These are phyloP conservation scores for Sorex maritimensis DNA, from an alignment of 2,797 vertebrate genomes.

Conservation along the genomic window DNA sequence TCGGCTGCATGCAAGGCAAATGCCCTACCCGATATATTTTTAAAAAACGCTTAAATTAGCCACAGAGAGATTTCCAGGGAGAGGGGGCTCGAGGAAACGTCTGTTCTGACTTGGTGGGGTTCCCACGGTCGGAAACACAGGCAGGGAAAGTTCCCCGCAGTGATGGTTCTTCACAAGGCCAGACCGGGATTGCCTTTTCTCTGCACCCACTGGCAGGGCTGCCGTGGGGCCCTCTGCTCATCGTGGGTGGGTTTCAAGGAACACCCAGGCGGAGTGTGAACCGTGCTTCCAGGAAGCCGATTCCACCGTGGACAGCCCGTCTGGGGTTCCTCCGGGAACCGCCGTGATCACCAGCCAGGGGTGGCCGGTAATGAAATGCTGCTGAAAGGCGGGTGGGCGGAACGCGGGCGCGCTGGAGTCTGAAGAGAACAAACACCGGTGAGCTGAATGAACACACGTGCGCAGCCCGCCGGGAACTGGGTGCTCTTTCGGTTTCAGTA, in stretches of 20 bases:
- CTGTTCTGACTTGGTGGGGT: background rate
- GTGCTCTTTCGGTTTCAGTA: background rate
- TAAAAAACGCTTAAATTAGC: conserved; percentile 12
- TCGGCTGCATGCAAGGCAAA: too few relatives aligned
- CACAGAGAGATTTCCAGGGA: background rate
- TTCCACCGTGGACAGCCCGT: background rate
- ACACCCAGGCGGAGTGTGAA: conserved; percentile 5
- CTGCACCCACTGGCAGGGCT: conserved; percentile 27
- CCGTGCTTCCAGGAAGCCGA: conserved; percentile 50
- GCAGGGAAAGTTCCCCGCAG: background rate
- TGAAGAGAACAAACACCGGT: background rate
- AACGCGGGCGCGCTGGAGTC: background rate
- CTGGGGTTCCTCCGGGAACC: conserved; percentile 50
- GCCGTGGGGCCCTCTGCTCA: conserved; percentile 26
- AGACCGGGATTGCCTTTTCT: conserved; percentile 48
- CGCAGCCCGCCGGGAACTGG: background rate
- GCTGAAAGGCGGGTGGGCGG: background rate
- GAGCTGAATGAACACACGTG: background rate
- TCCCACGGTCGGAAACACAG: conserved; percentile 24
- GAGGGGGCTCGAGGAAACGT: background rate
- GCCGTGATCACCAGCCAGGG: conserved; percentile 60
- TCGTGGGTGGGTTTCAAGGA: conserved; percentile 58
- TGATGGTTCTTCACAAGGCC: background rate
- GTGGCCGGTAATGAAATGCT: background rate
- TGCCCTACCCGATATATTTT: too few relatives aligned